Conservation (phyloP, 2,888 invertebrate genomes). For the Hartigia nigra region DNA sequence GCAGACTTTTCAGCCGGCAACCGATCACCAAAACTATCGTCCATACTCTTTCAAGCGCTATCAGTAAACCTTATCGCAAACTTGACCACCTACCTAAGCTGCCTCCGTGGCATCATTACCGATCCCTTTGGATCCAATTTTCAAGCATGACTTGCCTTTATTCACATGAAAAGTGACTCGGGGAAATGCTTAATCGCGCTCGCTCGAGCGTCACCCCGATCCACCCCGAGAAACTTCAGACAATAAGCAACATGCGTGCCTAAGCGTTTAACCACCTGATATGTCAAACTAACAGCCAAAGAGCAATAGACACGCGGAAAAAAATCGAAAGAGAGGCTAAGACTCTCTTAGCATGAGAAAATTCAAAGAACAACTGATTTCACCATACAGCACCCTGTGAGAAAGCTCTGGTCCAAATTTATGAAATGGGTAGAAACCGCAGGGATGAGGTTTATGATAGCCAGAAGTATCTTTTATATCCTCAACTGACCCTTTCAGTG, state of each 20-base stretch:
- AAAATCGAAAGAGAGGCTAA: not conserved
- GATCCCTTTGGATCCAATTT: conserved; percentile 1
- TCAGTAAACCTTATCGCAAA: not conserved
- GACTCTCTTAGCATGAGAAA: not conserved
- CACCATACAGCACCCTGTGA: not conserved
- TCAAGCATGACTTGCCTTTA: not conserved
- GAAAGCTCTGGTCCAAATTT: not conserved
- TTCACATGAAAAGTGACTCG: not conserved
- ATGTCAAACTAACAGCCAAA: not conserved
- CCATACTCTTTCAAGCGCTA: not conserved
- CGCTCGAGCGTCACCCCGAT: not conserved
- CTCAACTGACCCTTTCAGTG: not conserved
- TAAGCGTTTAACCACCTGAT: not conserved
- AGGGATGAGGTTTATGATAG: not conserved
- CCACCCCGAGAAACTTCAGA: not conserved
- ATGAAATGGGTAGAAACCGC: not conserved
- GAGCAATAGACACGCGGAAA: not conserved
- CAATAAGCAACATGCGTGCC: not conserved
- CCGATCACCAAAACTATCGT: not conserved
- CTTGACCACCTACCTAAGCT: not conserved
- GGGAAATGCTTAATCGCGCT: not conserved
- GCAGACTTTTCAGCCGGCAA: not conserved
- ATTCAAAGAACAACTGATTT: not conserved
- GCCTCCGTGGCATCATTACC: not conserved
- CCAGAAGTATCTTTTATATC: conserved; percentile 7